Evolutionary conservation across 2,888 invertebrate species (phyloP).

Genomic region (Sicus ferrugineus): DNA sequence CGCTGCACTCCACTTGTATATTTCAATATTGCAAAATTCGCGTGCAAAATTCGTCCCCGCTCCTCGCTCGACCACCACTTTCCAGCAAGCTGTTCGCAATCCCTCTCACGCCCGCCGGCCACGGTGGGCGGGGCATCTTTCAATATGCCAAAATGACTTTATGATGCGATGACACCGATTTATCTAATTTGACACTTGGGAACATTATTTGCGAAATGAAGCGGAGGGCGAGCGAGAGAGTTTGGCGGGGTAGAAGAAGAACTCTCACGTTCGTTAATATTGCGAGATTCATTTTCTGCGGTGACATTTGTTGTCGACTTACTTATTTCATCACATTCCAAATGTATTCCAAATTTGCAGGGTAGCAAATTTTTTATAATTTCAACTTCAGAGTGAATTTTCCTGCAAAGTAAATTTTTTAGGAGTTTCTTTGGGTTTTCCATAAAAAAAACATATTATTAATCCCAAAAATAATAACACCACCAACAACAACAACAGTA

Average conservation of each 20-base stretch:
- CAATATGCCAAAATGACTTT: constrained; percentile 63
- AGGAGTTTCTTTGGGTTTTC: too few species aligned
- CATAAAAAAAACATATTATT: too few species aligned
- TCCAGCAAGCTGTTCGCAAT: neutral
- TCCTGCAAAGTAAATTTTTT: too few species aligned
- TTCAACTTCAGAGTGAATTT: too few species aligned
- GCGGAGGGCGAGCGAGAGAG: neutral
- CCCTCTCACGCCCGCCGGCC: neutral
- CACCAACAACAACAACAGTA: too few species aligned
- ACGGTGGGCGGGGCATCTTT: constrained; percentile 41
- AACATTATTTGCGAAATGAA: constrained; percentile 2
- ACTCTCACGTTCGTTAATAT: neutral
- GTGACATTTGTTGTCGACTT: constrained; percentile 18
- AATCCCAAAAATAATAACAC: too few species aligned
- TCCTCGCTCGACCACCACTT: neutral
- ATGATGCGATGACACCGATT: constrained; percentile 64
- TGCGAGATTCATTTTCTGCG: constrained; percentile 6
- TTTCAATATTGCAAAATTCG: constrained; percentile 14
- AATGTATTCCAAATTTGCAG: too few species aligned
- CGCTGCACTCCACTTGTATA: neutral
- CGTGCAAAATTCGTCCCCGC: neutral
- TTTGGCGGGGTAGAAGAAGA: neutral
- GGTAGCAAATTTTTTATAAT: too few species aligned
- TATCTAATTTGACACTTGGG: constrained; percentile 49
- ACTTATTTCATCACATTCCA: constrained; percentile 5